Evolutionary conservation across 2,113 vertebrate genomes (phyloP).

Genomic region (Microtus richardsoni): DNA sequence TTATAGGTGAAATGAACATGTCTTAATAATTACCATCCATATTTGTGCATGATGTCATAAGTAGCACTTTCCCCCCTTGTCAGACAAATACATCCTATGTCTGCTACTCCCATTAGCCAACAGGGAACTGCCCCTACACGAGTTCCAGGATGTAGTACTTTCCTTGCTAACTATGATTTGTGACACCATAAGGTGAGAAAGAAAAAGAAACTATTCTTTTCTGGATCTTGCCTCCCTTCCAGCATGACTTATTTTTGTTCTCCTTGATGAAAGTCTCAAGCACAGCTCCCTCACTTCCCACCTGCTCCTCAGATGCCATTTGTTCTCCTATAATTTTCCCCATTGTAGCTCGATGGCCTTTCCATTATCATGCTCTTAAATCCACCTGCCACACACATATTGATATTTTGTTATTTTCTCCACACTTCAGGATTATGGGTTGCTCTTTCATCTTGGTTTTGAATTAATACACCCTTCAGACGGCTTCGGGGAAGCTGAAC

Average conservation of each 20-base stretch:
- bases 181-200: not conserved
- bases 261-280: not conserved
- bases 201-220: slow-evolving; percentile 2
- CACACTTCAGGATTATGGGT: slow-evolving; percentile 27
- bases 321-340: slow-evolving; percentile 33
- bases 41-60: not conserved
- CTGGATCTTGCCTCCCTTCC: not conserved
- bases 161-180: not conserved
- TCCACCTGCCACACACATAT: slow-evolving; percentile 40
- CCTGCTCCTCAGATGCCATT: not conserved
- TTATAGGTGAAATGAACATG: not conserved
- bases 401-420: slow-evolving; percentile 75
- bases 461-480: slow-evolving; percentile 70
- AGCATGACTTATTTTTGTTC: not conserved
- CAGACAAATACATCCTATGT: not conserved
- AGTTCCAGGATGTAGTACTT: not conserved
- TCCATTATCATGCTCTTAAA: slow-evolving; percentile 58
- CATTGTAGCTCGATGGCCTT: slow-evolving; percentile 48
- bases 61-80: not conserved
- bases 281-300: not conserved
- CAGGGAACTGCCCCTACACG: not conserved
- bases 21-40: not conserved
- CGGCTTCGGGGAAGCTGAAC: slow-evolving; percentile 38
- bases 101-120: not conserved
- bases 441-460: slow-evolving; percentile 70